Evolutionary conservation across 2,113 vertebrate genomes (phyloP), one percentile per base, ranked within the genome.

Genomic region (Trachemys scripta): DNA sequence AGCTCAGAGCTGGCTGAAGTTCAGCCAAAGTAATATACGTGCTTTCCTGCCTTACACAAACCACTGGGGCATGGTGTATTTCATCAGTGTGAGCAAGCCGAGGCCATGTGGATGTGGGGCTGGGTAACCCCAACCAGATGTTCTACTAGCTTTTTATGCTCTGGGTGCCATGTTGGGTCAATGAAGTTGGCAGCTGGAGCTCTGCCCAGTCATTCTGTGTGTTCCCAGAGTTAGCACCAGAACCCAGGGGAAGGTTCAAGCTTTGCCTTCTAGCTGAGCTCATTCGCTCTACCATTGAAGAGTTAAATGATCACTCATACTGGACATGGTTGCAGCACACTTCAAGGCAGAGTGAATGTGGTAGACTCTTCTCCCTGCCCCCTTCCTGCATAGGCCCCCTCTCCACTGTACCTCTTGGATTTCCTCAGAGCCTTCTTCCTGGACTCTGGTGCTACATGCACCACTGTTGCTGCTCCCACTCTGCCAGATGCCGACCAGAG

Each of bases 251-350:
- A 29, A 38, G 20, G n/a, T 56, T 45, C 65, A 57, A 90, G 4
- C 72, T 85, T 1, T 0, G 47, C 31, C 1, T 0, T 0, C 27
- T 19, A 89, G 69, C 22, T 54, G 65, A 47, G 38, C 27, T 49
- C 54, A 47, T 0, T 0, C 35, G 29, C 22, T 83, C 45, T 1
- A 1, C 51, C 11, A 25, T 0, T 1, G 22, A 62, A 84, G n/a
- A 24, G 49, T 62, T 92, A 89, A 87, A 38, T 29, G 45, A 4
- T 2, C 19, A 1, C 10, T 0, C 1, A 20, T 31, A 42, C 54
- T 90, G 38, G 29, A 53, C 6, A 1, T 0, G 53, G 14, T 45
- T 38, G 87, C 17, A 83, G 87, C 7, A 10, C 22, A 45, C 22
- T 76, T 27, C 24, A 27, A 16, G 42, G 75, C 75, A 78, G 75